These are phyloP conservation scores for Pachypeltis micranthus DNA, from an alignment of 1,140 invertebrate genomes.

Conservation along the genomic window DNA sequence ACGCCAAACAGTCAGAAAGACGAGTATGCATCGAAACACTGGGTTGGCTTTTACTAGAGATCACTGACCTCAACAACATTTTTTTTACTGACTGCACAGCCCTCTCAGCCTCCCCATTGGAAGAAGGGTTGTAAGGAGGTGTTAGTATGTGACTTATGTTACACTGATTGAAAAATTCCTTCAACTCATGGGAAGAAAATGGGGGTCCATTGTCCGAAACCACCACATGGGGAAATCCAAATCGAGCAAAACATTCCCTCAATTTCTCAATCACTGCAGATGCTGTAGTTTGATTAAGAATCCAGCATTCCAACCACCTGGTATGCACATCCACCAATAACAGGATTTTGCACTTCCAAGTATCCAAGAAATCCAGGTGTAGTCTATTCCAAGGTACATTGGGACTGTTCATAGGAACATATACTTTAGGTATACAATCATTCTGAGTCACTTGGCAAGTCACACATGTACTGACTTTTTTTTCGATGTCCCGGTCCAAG, in stretches of 20 bases:
- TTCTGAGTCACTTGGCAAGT: neutral
- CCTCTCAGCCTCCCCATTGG: no score
- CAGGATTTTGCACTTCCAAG: neutral
- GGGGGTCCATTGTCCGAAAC: neutral
- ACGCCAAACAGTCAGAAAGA: no score
- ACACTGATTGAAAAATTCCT: neutral
- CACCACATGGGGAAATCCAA: neutral
- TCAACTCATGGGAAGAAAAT: neutral
- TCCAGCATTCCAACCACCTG: neutral
- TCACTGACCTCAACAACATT: no score
- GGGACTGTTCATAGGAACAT: neutral
- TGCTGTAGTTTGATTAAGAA: neutral
- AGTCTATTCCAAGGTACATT: neutral
- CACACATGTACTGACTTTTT: neutral
- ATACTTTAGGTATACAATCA: neutral
- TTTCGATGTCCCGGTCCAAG: neutral
- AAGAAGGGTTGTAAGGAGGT: no score
- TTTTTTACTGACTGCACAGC: no score
- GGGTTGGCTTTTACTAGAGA: no score
- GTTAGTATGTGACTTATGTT: neutral
- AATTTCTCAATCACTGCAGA: neutral
- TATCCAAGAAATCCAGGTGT: neutral
- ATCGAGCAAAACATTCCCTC: neutral
- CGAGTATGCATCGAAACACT: no score
- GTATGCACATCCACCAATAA: neutral